A percentile compares a stretch with the other conserved stretches of the same genome.
Conservation (phyloP, 2,113 vertebrate species). For the human region GRCh38 chr9:18699001-18699500, state of each 20-base stretch:
- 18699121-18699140: background rate
- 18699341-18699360: no score
- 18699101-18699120: constrained; percentile 10
- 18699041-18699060: background rate
- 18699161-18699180: constrained; percentile 7
- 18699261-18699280: constrained; percentile 3
- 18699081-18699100: background rate
- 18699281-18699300: background rate
- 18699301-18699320: background rate
- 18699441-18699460: no score
- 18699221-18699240: constrained; percentile 21
- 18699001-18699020: background rate
- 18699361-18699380: no score
- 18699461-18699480: no score
- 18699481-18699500: no score
- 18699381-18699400: no score
- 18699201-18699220: background rate
- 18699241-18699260: constrained; percentile 14
- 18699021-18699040: background rate
- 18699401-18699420: no score
- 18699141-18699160: background rate
- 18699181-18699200: constrained; percentile 21
- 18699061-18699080: background rate
- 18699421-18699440: no score
- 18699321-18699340: no score